Conservation (phyloP, 1,140 invertebrate genomes). For the Drosophila cardini region DNA sequence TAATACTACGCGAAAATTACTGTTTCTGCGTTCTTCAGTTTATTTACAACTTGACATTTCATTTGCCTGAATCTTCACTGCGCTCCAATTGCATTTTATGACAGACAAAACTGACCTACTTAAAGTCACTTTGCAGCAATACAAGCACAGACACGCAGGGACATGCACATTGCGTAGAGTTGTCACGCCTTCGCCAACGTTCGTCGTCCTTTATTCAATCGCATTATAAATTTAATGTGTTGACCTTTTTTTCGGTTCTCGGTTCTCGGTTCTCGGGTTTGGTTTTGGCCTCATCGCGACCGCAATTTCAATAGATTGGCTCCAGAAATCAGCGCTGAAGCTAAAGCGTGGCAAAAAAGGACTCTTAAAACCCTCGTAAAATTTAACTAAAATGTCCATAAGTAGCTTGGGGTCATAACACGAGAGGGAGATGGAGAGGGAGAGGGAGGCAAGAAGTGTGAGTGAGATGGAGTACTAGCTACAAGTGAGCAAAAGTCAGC, state of each 20-base stretch:
- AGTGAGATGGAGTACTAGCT: conserved; percentile 21
- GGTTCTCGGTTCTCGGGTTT: too few relatives aligned
- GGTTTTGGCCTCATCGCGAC: conserved; percentile 40
- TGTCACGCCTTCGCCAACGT: conserved; percentile 26
- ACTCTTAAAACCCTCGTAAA: conserved; percentile 57
- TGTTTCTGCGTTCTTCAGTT: conserved; percentile 31
- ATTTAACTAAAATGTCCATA: conserved; percentile 79
- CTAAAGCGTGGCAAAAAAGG: conserved; percentile 48
- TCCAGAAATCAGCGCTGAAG: conserved; percentile 54
- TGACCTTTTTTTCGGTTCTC: conserved; percentile 67
- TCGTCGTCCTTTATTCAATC: conserved; percentile 58
- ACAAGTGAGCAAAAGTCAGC: conserved; percentile 53
- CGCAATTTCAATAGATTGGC: conserved; percentile 80
- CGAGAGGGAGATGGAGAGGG: neutral
- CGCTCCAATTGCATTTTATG: conserved; percentile 81
- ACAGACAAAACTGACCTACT: conserved; percentile 79
- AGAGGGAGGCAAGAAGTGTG: neutral
- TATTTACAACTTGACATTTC: conserved; percentile 80
- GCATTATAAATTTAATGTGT: conserved; percentile 81
- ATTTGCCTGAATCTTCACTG: conserved; percentile 71
- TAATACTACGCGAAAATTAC: conserved; percentile 9
- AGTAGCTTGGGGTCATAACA: conserved; percentile 54
- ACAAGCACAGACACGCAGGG: conserved; percentile 17
- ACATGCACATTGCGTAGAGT: conserved; percentile 6
- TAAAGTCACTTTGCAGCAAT: conserved; percentile 50